Evolutionary conservation across 2,797 vertebrate genomes (phyloP).

Genomic region (Linurgus olivaceus): DNA sequence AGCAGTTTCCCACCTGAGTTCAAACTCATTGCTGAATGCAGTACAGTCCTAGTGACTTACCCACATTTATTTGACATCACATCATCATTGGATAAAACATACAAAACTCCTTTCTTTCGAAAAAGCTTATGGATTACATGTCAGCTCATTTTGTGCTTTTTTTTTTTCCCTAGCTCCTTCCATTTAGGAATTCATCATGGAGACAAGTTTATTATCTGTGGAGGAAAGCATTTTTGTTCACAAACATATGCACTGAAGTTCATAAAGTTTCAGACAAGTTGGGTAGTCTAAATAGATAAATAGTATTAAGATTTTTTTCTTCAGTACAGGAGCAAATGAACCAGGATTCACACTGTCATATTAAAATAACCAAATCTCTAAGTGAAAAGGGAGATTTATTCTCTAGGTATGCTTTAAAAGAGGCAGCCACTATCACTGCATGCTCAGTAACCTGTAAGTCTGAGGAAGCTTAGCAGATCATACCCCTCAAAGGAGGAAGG

Average conservation of each 20-base stretch:
- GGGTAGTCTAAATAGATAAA: neutral
- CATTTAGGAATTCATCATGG: neutral
- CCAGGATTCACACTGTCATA: neutral
- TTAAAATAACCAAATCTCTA: conserved; percentile 26
- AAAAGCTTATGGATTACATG: neutral
- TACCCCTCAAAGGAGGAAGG: conserved; percentile 6
- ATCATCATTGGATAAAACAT: neutral
- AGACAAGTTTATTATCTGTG: neutral
- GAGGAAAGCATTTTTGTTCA: neutral
- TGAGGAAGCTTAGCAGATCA: conserved; percentile 37
- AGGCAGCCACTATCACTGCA: neutral
- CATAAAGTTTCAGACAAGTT: neutral
- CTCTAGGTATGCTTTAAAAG: neutral
- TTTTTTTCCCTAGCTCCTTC: neutral
- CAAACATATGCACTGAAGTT: neutral
- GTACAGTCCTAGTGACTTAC: neutral
- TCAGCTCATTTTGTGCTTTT: neutral
- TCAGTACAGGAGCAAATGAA: neutral
- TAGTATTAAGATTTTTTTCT: neutral
- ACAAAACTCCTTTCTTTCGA: neutral
- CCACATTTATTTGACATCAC: neutral
- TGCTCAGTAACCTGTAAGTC: conserved; percentile 26
- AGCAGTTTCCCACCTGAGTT: neutral
- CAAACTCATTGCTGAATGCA: neutral
- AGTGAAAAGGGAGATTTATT: conserved; percentile 12